Evolutionary conservation across 2,797 vertebrate species (phyloP), one percentile per base, ranked within the genome.

Genomic region (Antrozous pallidus): DNA sequence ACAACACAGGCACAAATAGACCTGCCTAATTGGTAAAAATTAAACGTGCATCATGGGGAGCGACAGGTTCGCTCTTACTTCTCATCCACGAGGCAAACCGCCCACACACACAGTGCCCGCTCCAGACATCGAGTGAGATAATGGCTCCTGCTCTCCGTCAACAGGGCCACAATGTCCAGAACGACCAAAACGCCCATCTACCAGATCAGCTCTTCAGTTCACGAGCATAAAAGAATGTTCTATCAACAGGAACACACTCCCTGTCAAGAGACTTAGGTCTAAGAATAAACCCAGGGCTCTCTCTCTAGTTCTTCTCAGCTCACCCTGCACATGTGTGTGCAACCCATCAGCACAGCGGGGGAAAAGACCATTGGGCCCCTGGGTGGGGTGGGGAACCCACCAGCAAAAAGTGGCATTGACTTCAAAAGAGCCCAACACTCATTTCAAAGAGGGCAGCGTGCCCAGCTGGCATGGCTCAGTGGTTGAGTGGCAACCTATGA

Each of bases 1-100:
- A 94, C 90, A 45, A 91, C 2, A 33, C 36, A 77, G 87, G 67
- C 45, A 47, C 80, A 94, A 94, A 87, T 0, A 78, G 77, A 73
- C 36, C 58, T 24, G 71, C 38, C 20, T 94, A 93, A 96, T 9
- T 75, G 81, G 77, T 54, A 67, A 65, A 93, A 95, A 96, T 96
- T 88, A 94, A 95, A 91, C n/a, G 65, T 47, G 77, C 20, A 74
- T 45, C 80, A 78, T 75, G 38, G 33, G 71, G 87, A 89, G 85
- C 86, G 47, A 82, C 1, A 33, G 36, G n/a, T 38, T 81, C 56
- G 58, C 88, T 42, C 9, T 71, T 65, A 73, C 69, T 26, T 90
- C 77, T 91, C 94, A 85, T 85, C 69, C 84, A 51, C 77, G 87
- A 94, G 93, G 91, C 28, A 83, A 83, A 69, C 51, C 80, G 38